Evolutionary conservation across 2,113 vertebrate species (phyloP).

Genomic region (Sula dactylatra): DNA sequence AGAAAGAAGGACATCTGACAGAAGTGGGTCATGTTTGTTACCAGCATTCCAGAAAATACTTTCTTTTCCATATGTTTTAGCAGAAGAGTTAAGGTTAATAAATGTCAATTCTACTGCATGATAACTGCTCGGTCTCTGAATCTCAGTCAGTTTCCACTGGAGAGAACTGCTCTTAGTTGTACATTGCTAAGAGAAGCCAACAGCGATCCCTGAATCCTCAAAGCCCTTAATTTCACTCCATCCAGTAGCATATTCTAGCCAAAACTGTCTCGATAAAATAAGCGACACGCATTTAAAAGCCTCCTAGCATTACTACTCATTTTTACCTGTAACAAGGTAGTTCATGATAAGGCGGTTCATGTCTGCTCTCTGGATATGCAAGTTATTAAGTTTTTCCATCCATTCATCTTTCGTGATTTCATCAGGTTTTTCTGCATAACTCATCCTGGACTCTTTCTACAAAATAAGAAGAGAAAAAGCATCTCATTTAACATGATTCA

Average conservation of each 20-base stretch:
- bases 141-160: neutral
- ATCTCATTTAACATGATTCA: neutral
- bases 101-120: neutral
- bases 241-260: neutral
- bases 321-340: conserved; percentile 92
- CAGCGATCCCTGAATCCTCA: neutral
- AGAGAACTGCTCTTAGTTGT: neutral
- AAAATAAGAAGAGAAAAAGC: conserved; percentile 7
- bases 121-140: neutral
- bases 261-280: neutral
- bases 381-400: conserved; percentile 98
- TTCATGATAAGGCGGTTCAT: conserved; percentile 99
- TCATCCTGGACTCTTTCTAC: conserved; percentile 87
- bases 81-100: neutral
- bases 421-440: conserved; percentile 96
- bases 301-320: neutral
- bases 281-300: neutral
- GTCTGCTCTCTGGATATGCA: conserved; percentile 96
- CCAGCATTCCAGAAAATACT: neutral
- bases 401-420: conserved; percentile 98
- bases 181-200: neutral
- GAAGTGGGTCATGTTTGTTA: neutral
- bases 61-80: neutral
- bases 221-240: neutral
- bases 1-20: neutral